Evolutionary conservation across 2,797 vertebrate genomes (phyloP).

Genomic region (Neosalanx taihuensis): DNA sequence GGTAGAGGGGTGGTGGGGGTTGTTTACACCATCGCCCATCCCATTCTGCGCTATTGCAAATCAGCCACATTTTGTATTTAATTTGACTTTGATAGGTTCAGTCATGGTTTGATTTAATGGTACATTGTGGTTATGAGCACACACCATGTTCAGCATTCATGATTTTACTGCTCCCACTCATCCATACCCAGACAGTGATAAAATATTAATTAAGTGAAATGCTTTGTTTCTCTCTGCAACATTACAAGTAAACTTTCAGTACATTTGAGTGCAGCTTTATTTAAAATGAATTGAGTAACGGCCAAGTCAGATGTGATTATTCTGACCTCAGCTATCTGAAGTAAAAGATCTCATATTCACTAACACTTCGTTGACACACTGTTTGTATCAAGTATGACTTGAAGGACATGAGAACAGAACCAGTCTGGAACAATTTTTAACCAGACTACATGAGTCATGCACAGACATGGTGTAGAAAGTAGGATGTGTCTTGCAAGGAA

Average conservation of each 20-base stretch:
- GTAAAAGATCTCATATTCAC: not conserved
- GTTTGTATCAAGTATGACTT: not conserved
- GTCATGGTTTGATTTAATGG: constrained; percentile 35
- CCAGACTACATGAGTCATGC: constrained; percentile 28
- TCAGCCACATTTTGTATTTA: constrained; percentile 25
- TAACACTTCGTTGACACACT: not conserved
- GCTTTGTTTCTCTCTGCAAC: not conserved
- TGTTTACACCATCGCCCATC: not conserved
- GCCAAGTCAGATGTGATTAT: not conserved
- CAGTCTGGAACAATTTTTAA: not conserved
- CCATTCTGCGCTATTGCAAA: constrained; percentile 31
- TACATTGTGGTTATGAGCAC: constrained; percentile 13
- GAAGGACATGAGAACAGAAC: not conserved
- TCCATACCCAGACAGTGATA: constrained; percentile 10
- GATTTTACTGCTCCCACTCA: constrained; percentile 21
- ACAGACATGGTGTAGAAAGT: constrained; percentile 26
- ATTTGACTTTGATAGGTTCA: constrained; percentile 31
- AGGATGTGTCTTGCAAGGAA: constrained; percentile 46
- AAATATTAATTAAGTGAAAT: not conserved
- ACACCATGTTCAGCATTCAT: constrained; percentile 4
- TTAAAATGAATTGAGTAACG: not conserved
- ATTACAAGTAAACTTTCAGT: no score
- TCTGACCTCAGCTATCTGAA: not conserved
- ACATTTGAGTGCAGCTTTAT: no score
- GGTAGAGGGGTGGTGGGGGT: constrained; percentile 11